Conservation (phyloP, 2,797 vertebrate genomes). For the Epinephelus awoara region DNA sequence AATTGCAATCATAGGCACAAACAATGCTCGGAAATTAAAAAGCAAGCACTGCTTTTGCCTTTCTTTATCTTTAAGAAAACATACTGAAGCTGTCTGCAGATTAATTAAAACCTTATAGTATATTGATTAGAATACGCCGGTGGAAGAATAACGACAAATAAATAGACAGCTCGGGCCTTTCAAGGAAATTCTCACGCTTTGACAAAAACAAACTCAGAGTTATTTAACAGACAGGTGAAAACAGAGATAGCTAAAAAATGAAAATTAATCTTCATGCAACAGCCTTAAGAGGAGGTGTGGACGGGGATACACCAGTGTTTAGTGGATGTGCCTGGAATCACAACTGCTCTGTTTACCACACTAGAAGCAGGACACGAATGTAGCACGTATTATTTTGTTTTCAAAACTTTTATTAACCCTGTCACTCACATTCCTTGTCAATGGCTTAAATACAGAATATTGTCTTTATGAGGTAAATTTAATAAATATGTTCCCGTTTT, state of each 20-base stretch:
- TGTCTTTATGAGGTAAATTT: neutral
- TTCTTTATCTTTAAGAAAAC: constrained; percentile 82
- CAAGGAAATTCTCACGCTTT: constrained; percentile 61
- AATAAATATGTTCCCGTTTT: neutral
- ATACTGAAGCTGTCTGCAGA: constrained; percentile 76
- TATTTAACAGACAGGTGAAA: constrained; percentile 77
- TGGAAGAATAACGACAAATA: constrained; percentile 74
- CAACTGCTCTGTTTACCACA: constrained; percentile 31
- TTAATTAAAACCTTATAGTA: constrained; percentile 80
- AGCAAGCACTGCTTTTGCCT: constrained; percentile 48
- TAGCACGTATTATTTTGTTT: constrained; percentile 19
- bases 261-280: constrained; percentile 61
- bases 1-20: constrained; percentile 67
- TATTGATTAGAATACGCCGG: constrained; percentile 76
- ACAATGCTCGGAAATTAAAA: constrained; percentile 73
- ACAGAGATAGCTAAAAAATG: constrained; percentile 68
- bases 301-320: constrained; percentile 33
- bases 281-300: constrained; percentile 49
- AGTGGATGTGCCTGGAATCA: constrained; percentile 56
- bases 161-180: constrained; percentile 71
- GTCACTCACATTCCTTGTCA: neutral
- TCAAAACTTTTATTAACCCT: constrained; percentile 28
- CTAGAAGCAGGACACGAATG: constrained; percentile 29
- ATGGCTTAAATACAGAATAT: neutral
- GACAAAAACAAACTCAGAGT: constrained; percentile 68